Evolutionary conservation across 2,797 vertebrate genomes (phyloP).

Genomic region (Sebastes hubbsi): DNA sequence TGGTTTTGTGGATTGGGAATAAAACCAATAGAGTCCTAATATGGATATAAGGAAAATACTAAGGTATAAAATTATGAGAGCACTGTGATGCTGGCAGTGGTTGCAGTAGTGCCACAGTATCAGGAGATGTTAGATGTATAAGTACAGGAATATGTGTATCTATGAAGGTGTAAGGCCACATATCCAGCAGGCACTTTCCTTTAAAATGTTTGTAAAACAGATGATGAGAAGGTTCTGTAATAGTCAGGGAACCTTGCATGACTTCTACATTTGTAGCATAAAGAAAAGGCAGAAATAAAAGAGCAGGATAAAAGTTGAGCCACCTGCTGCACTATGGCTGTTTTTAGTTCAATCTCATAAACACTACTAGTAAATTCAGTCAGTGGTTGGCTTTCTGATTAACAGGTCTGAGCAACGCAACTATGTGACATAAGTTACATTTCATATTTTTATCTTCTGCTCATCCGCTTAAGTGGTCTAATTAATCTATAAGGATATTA

Average conservation of each 20-base stretch:
- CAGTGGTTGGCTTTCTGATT: background rate
- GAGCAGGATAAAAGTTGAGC: background rate
- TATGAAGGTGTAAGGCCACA: slow-evolving; percentile 12
- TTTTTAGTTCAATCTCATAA: background rate
- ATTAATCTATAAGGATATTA: rapidly evolving
- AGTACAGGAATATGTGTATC: background rate
- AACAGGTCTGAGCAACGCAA: no score
- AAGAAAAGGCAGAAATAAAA: background rate
- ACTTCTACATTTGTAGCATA: background rate
- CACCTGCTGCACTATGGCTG: background rate
- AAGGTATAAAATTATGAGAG: background rate
- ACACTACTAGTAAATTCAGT: background rate
- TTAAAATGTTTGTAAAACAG: background rate
- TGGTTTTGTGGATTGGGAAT: background rate
- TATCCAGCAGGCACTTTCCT: slow-evolving; percentile 45
- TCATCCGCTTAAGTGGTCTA: background rate
- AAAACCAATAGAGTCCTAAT: background rate
- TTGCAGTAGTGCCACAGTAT: background rate
- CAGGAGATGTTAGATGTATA: background rate
- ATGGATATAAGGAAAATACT: background rate
- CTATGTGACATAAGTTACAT: background rate
- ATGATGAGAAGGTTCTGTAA: background rate
- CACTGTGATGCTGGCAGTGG: background rate
- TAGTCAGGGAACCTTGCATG: no score
- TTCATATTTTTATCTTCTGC: background rate